Percentiles rank a stretch among this genome's conserved stretches.
These are phyloP conservation scores for Trochalopteron elliotii DNA, from an alignment of 2,113 vertebrate genomes.

Conservation along the genomic window DNA sequence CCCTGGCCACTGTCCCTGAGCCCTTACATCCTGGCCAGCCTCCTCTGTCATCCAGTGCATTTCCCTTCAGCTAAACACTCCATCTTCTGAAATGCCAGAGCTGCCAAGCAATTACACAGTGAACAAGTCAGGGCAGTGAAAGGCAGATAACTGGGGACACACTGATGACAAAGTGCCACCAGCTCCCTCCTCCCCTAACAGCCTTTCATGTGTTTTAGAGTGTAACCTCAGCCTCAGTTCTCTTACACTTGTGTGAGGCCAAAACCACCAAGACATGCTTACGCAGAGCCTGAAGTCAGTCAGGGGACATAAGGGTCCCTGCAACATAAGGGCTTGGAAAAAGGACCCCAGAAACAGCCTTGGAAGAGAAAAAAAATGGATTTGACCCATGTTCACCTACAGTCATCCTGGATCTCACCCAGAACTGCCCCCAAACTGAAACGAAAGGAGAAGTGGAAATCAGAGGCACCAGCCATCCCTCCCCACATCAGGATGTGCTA, in stretches of 20 bases:
- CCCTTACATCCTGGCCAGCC: not conserved
- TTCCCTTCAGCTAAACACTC: not conserved
- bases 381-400: not conserved
- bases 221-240: not conserved
- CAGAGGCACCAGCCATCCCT: not conserved
- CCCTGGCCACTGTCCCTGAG: not conserved
- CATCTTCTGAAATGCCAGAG: conserved; percentile 24
- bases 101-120: not conserved
- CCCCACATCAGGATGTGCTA: not conserved
- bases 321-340: not conserved
- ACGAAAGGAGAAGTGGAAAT: not conserved
- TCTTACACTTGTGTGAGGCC: not conserved
- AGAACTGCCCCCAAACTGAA: not conserved
- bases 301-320: not conserved
- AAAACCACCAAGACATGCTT: not conserved
- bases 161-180: not conserved
- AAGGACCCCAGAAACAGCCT: not conserved
- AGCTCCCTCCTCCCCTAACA: not conserved
- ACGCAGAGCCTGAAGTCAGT: not conserved
- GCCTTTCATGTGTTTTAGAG: not conserved
- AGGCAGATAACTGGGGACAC: not conserved
- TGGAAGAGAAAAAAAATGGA: not conserved
- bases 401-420: not conserved
- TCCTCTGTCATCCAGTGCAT: not conserved
- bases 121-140: not conserved